Conservation (phyloP, 2,888 invertebrate species). For the Acleris sparsana region DNA sequence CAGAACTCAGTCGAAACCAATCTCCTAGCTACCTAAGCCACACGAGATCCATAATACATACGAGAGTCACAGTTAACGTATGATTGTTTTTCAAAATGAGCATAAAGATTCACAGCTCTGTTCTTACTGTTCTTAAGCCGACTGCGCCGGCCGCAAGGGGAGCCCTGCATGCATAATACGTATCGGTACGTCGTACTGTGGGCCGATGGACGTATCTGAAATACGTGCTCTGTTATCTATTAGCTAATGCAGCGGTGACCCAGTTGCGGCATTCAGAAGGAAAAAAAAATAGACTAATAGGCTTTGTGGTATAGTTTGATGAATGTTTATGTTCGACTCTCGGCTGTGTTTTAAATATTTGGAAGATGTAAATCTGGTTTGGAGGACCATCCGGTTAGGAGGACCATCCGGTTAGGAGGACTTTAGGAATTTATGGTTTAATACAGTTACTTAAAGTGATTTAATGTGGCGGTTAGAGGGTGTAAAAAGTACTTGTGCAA, state of each 20-base stretch:
- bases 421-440: no score
- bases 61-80: no score
- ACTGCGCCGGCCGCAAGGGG: neutral
- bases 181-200: neutral
- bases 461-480: no score
- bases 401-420: no score
- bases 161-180: slow-evolving; percentile 5
- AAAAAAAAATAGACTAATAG: slow-evolving; percentile 4
- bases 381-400: no score
- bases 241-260: slow-evolving; percentile 34
- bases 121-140: neutral
- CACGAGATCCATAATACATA: no score
- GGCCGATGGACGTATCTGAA: slow-evolving; percentile 3
- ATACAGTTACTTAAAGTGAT: no score
- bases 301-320: slow-evolving; percentile 1
- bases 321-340: neutral
- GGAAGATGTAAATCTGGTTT: no score
- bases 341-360: neutral
- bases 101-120: neutral
- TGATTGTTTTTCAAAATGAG: neutral
- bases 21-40: no score
- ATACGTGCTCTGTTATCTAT: slow-evolving; percentile 34
- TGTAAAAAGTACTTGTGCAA: no score
- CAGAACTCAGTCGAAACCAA: no score
- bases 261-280: slow-evolving; percentile 11